Evolutionary conservation across 1,140 invertebrate genomes (phyloP).

Genomic region (Rhizoglyphus robini): DNA sequence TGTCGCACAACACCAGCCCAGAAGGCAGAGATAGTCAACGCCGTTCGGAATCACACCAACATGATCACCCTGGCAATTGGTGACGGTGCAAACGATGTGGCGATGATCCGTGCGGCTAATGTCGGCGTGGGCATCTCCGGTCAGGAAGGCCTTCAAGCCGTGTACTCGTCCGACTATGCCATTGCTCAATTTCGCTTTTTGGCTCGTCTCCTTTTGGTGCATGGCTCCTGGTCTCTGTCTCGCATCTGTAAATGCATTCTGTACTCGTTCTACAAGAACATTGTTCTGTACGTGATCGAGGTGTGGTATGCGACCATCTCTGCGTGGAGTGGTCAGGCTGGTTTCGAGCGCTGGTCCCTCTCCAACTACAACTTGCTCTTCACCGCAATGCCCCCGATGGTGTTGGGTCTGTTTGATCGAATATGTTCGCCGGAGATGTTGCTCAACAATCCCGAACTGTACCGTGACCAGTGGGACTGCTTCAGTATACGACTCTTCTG

Average conservation of each 20-base stretch:
- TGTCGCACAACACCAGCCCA: constrained; percentile 96
- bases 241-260: constrained; percentile 94
- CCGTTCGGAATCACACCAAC: constrained; percentile 66
- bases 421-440: constrained; percentile 84
- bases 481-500: constrained; percentile 60
- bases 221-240: constrained; percentile 97
- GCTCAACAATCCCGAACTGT: constrained; percentile 77
- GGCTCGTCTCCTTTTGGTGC: constrained; percentile 76
- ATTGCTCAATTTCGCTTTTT: constrained; percentile 90
- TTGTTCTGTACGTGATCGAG: constrained; percentile 96
- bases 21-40: constrained; percentile 88
- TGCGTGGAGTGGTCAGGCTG: constrained; percentile 93
- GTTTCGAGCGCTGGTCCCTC: constrained; percentile 97
- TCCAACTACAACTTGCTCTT: constrained; percentile 93
- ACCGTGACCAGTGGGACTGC: constrained; percentile 41
- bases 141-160: constrained; percentile 84
- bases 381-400: constrained; percentile 84
- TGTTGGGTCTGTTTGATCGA: constrained; percentile 88
- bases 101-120: constrained; percentile 82
- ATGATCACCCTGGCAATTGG: constrained; percentile 90
- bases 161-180: constrained; percentile 94
- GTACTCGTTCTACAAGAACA: constrained; percentile 99
- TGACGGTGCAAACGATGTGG: constrained; percentile 98
- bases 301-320: constrained; percentile 97
- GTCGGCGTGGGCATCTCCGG: constrained; percentile 93